A percentile compares a stretch with the other conserved stretches of the same genome.
phyloP scores from a whole-genome alignment of 2,888 invertebrate species.

The Neocrepidodera transversa region DNA sequence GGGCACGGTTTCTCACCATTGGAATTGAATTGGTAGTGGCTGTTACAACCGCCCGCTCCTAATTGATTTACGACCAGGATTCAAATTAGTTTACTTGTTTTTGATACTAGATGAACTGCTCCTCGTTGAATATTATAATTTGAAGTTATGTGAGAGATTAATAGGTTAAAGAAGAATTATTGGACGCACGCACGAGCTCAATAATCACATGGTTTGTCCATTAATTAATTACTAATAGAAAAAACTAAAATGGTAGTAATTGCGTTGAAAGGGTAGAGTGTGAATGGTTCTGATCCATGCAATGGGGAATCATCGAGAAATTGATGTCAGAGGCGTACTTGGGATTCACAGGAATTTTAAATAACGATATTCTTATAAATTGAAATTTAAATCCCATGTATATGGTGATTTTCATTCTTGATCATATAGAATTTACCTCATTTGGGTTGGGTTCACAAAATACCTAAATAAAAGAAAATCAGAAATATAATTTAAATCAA shows the following conservation, averaged over 20 bases:
- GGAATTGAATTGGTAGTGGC: not conserved
- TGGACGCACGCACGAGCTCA: constrained; percentile 14
- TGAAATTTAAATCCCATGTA: too few species aligned
- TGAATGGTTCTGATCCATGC: not conserved
- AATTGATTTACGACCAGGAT: constrained; percentile 28
- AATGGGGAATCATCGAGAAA: not conserved
- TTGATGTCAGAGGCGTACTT: not conserved
- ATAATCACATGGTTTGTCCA: constrained; percentile 16
- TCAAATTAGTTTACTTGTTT: constrained; percentile 26
- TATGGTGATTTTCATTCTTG: too few species aligned
- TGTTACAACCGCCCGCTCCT: constrained; percentile 5
- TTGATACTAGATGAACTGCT: constrained; percentile 24
- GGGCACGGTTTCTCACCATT: constrained; percentile 12
- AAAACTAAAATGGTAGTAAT: not conserved
- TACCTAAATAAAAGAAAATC: too few species aligned
- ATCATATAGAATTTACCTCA: too few species aligned
- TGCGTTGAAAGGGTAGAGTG: constrained; percentile 3
- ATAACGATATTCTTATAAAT: not conserved
- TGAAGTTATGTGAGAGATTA: constrained; percentile 32
- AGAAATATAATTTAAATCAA: too few species aligned
- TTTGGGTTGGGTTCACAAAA: too few species aligned
- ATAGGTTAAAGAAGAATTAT: constrained; percentile 34
- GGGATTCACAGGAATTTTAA: not conserved
- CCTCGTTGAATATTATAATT: constrained; percentile 28
- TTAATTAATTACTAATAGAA: constrained; percentile 24